These are phyloP conservation scores for Grapholita molesta DNA, from an alignment of 1,140 invertebrate genomes.

Conservation along the genomic window DNA sequence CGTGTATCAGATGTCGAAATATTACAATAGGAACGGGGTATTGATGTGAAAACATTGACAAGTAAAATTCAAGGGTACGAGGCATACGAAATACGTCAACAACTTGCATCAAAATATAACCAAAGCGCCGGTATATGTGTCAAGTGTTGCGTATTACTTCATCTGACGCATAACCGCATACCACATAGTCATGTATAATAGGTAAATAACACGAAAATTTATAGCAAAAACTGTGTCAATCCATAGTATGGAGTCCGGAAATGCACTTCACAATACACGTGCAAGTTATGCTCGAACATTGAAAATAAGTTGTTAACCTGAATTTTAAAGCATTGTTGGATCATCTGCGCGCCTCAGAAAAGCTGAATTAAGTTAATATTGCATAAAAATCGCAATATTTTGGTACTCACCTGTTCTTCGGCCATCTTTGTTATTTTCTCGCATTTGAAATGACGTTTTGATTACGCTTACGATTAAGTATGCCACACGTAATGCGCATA, in stretches of 20 bases:
- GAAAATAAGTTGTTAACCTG: neutral
- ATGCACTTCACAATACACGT: neutral
- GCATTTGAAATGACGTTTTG: conserved; percentile 68
- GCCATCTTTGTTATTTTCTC: conserved; percentile 76
- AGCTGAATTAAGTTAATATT: conserved; percentile 55
- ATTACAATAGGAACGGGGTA: neutral
- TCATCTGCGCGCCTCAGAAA: neutral
- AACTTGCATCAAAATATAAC: conserved; percentile 43
- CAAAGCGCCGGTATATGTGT: conserved; percentile 51
- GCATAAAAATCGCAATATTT: conserved; percentile 58
- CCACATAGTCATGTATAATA: neutral
- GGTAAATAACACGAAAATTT: conserved; percentile 14
- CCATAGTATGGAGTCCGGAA: neutral
- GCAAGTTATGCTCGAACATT: conserved; percentile 2
- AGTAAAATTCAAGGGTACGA: conserved; percentile 42
- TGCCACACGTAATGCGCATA: neutral
- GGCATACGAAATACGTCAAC: conserved; percentile 29
- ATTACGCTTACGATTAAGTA: neutral
- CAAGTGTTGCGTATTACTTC: conserved; percentile 11
- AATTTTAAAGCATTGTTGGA: conserved; percentile 1
- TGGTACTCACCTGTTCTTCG: conserved; percentile 74
- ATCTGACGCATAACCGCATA: conserved; percentile 6
- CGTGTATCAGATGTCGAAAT: neutral
- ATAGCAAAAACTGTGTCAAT: conserved; percentile 4
- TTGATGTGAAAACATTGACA: neutral